Evolutionary conservation across 1,140 invertebrate genomes (phyloP), one percentile per base, ranked within the genome.

Genomic region (Diploscapter pachys): DNA sequence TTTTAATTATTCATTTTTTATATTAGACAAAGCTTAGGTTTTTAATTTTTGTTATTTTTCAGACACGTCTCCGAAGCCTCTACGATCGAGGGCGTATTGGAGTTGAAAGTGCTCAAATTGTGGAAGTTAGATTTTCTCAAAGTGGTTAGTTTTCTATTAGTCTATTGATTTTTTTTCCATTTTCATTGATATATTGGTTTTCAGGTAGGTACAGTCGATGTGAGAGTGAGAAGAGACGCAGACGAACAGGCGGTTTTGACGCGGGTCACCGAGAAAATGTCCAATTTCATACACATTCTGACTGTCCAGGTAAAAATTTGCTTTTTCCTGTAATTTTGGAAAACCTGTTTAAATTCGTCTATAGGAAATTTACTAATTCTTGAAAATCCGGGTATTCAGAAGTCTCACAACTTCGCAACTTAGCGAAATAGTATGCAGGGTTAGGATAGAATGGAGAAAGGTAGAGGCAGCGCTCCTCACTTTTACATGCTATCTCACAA

Each of bases 121-220:
- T 91, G 91, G 91, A 90, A 89, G n/a, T 81, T 91, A 11, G 90
- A 90, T 67, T 91, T 91, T 85, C 89, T 89, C 51, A 88, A 87
- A 81, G 81, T 84, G 71, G 82, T 74, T 13, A 62, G 57, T 3
- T 5, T 50, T 9, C 52, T 71, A n/a, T n/a, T 5, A 51, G 2
- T n/a, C 0, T 0, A 50, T 53, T 53, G n/a, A 59, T 70, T 62
- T 3, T 4, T 5, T 52, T n/a, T n/a, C n/a, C 31, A 31, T 72
- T 78, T 71, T 83, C 76, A n/a, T 11, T 68, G n/a, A 80, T 57
- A 69, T 59, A 31, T 76, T 75, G 74, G 67, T 80, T 86, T 87
- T 52, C 75, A 90, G 89, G 88, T 89, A 80, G 90, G 90, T 53
- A 89, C 88, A 8, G 86, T 91, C 5, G 88, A 90, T 81, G 90